Conservation (phyloP, 2,113 vertebrate species). For the Ammospiza nelsoni region DNA sequence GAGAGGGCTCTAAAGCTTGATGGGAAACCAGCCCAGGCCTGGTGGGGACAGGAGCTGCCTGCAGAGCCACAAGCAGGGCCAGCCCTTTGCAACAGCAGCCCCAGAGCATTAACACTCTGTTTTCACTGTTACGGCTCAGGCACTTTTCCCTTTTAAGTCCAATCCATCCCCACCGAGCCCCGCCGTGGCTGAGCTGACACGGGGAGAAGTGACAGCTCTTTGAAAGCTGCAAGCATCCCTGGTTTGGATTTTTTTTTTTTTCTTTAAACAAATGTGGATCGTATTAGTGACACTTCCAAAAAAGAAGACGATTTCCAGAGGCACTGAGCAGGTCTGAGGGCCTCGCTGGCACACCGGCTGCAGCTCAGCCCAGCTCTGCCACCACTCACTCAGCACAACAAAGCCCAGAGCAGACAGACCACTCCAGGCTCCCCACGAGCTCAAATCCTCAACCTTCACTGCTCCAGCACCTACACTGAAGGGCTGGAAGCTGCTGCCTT, state of each 20-base stretch:
- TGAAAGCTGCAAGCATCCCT: background rate
- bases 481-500: background rate
- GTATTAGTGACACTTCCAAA: background rate
- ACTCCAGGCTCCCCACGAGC: background rate
- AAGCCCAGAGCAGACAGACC: background rate
- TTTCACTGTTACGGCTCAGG: background rate
- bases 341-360: rapidly evolving
- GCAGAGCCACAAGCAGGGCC: background rate
- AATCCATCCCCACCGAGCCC: background rate
- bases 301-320: background rate
- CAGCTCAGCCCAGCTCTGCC: background rate
- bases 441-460: background rate
- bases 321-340: background rate
- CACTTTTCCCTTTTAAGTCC: slow-evolving; percentile 1
- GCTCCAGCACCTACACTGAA: background rate
- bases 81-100: background rate
- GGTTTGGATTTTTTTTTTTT: no score
- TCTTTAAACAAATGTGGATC: background rate
- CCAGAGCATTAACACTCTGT: slow-evolving; percentile 27
- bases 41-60: background rate
- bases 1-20: background rate
- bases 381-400: background rate
- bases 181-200: rapidly evolving
- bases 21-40: background rate
- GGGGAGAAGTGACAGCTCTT: background rate